Conservation (phyloP, 2,797 vertebrate genomes). For the Phrynocephalus forsythii region DNA sequence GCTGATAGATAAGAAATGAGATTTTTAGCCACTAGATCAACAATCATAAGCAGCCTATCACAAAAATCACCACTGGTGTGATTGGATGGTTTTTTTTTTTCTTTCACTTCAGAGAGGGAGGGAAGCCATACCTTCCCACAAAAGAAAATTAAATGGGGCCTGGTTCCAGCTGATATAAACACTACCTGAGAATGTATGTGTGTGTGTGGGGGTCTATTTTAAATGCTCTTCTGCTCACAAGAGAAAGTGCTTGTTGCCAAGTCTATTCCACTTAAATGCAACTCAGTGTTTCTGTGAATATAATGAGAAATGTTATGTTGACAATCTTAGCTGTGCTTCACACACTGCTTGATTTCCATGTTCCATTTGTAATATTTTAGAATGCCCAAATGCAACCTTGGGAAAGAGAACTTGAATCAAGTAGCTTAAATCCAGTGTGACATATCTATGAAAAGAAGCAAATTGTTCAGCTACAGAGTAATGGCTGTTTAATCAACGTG, state of each 20-base stretch:
- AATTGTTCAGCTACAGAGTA: neutral
- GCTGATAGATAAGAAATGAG: neutral
- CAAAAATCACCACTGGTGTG: neutral
- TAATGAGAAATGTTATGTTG: slow-evolving; percentile 1
- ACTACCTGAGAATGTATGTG: slow-evolving; percentile 11
- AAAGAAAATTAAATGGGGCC: neutral
- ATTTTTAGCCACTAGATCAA: neutral
- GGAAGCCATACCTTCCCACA: neutral
- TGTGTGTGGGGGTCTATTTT: neutral
- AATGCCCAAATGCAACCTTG: neutral
- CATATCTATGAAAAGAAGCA: neutral
- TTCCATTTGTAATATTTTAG: neutral
- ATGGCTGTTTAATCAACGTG: neutral
- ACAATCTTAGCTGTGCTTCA: neutral
- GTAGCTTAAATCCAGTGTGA: neutral
- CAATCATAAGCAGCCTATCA: slow-evolving; percentile 13
- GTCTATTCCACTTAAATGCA: neutral
- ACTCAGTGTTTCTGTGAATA: neutral
- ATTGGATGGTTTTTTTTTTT: too few relatives aligned
- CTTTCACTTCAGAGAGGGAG: neutral
- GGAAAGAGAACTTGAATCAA: neutral
- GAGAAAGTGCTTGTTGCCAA: slow-evolving; percentile 12
- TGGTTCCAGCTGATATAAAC: neutral
- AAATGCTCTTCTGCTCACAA: slow-evolving; percentile 42
- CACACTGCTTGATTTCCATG: neutral